Evolutionary conservation across 2,113 vertebrate species (phyloP).

Genomic region (Numida meleagris): DNA sequence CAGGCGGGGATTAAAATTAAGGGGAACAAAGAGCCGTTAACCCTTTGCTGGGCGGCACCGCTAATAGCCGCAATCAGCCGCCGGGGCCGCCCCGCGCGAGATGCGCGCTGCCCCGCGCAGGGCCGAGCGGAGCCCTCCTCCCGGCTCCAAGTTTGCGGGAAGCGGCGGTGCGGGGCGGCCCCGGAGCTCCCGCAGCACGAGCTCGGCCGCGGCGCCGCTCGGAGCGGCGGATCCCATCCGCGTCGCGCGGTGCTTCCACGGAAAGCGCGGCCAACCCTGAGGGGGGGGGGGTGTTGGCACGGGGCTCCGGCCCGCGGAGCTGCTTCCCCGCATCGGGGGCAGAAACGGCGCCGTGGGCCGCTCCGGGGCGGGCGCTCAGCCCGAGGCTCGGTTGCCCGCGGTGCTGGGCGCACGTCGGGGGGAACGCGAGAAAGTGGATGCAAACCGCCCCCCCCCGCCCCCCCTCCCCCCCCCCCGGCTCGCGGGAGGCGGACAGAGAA

Average conservation of each 20-base stretch:
- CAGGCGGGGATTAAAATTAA: conserved; percentile 91
- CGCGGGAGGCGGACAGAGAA: conserved; percentile 32
- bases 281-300: no score
- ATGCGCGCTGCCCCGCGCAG: neutral
- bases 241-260: conserved; percentile 61
- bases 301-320: no score
- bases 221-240: neutral
- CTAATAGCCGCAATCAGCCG: conserved; percentile 28
- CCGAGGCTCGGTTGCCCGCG: no score
- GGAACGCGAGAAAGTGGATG: no score
- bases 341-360: no score
- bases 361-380: no score
- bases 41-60: conserved; percentile 74
- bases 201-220: conserved; percentile 43
- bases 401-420: no score
- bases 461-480: neutral
- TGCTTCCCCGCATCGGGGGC: no score
- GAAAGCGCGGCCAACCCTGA: conserved; percentile 17
- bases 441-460: no score
- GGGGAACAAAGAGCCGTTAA: conserved; percentile 88
- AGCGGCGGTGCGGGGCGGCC: conserved; percentile 5
- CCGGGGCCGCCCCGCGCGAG: conserved; percentile 4
- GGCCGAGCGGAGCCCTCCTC: neutral
- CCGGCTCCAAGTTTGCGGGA: conserved; percentile 35
- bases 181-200: conserved; percentile 32